Evolutionary conservation across 1,140 invertebrate genomes (phyloP).

Genomic region (Eumeta japonica): DNA sequence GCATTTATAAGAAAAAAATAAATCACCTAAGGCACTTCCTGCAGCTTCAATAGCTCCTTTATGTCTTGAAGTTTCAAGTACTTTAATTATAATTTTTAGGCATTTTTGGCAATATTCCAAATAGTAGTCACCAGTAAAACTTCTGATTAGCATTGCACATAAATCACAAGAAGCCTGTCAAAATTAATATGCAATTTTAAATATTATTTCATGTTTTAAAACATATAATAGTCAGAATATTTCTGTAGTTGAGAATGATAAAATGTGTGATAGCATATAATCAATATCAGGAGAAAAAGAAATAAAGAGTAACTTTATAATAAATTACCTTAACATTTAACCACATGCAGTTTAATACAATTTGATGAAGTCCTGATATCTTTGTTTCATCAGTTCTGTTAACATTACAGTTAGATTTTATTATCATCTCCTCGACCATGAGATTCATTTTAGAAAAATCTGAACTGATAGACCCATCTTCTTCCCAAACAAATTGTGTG

Average conservation of each 20-base stretch:
- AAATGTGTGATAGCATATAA: neutral
- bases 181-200: slow-evolving; percentile 13
- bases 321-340: slow-evolving; percentile 70
- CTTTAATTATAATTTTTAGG: slow-evolving; percentile 60
- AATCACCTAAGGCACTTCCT: slow-evolving; percentile 59
- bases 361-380: slow-evolving; percentile 64
- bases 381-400: slow-evolving; percentile 27
- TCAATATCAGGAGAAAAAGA: slow-evolving; percentile 2
- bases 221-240: slow-evolving; percentile 4
- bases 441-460: slow-evolving; percentile 61
- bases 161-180: slow-evolving; percentile 60
- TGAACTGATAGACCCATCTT: slow-evolving; percentile 31
- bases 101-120: slow-evolving; percentile 46
- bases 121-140: slow-evolving; percentile 28
- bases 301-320: slow-evolving; percentile 1
- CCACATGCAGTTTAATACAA: slow-evolving; percentile 75
- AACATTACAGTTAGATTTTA: slow-evolving; percentile 27
- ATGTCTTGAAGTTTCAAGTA: slow-evolving; percentile 72
- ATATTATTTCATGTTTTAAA: slow-evolving; percentile 5
- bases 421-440: slow-evolving; percentile 52
- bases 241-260: slow-evolving; percentile 1
- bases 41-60: slow-evolving; percentile 79
- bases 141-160: slow-evolving; percentile 42
- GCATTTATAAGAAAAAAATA: too few relatives aligned
- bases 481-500: slow-evolving; percentile 35